A percentile compares a stretch with the other conserved stretches of the same genome.
These are phyloP conservation scores for Ophonus ardosiacus DNA, from an alignment of 2,888 invertebrate species.

Conservation along the genomic window DNA sequence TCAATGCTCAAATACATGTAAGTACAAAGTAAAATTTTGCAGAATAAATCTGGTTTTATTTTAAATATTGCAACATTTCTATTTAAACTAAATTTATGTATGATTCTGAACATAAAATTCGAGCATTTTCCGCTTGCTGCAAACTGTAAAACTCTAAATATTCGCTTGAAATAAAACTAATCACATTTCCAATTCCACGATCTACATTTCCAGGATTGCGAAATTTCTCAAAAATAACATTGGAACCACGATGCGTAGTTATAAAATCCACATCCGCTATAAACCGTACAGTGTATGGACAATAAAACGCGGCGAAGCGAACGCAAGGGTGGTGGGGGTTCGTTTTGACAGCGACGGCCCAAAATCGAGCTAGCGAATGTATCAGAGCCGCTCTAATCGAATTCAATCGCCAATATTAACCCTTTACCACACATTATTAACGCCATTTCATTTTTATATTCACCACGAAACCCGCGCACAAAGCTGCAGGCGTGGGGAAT, in stretches of 20 bases:
- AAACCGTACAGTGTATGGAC: slow-evolving; percentile 34
- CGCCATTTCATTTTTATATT: slow-evolving; percentile 57
- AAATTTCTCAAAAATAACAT: slow-evolving; percentile 40
- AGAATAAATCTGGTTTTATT: background rate
- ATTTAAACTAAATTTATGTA: slow-evolving; percentile 2
- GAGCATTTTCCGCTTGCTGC: background rate
- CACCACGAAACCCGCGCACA: background rate
- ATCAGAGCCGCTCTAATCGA: slow-evolving; percentile 47
- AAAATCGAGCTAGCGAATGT: slow-evolving; percentile 13
- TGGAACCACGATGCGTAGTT: slow-evolving; percentile 9
- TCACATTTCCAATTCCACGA: slow-evolving; percentile 23
- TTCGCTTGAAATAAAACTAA: slow-evolving; percentile 30
- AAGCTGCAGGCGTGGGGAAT: background rate
- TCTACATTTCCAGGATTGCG: slow-evolving; percentile 28
- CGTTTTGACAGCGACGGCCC: slow-evolving; percentile 13
- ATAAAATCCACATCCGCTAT: slow-evolving; percentile 47
- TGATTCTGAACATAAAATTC: background rate
- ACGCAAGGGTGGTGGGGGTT: background rate
- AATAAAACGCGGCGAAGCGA: slow-evolving; percentile 31
- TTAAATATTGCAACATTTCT: background rate
- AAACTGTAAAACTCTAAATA: slow-evolving; percentile 7
- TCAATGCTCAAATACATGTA: background rate
- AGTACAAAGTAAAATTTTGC: background rate
- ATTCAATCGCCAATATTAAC: slow-evolving; percentile 54
- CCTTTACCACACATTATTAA: slow-evolving; percentile 57